These are phyloP conservation scores for Graptemys geographica DNA, from an alignment of 2,797 vertebrate species.

Conservation along the genomic window DNA sequence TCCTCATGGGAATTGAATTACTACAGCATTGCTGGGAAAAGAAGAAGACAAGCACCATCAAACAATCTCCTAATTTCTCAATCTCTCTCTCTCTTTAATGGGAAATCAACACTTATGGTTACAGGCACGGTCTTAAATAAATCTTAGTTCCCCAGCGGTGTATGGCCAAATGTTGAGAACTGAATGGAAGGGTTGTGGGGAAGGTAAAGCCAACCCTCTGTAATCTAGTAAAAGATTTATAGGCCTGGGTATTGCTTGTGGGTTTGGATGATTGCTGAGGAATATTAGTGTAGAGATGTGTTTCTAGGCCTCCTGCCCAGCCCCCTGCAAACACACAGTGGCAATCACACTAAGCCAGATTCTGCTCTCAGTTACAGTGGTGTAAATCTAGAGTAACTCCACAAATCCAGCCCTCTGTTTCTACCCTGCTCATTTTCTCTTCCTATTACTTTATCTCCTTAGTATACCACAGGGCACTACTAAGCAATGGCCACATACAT, in stretches of 20 bases:
- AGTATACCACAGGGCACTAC: background rate
- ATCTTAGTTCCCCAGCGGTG: background rate
- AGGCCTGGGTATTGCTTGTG: slow-evolving; percentile 50
- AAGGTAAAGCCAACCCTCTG: slow-evolving; percentile 15
- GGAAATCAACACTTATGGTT: background rate
- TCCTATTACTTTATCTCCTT: background rate
- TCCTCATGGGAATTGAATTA: background rate
- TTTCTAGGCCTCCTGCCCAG: background rate
- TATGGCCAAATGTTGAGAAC: background rate
- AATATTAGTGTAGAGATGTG: background rate
- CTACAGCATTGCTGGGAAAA: background rate
- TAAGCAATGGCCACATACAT: background rate
- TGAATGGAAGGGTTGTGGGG: background rate
- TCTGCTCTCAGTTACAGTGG: slow-evolving; percentile 20
- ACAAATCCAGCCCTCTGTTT: background rate
- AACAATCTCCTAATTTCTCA: background rate
- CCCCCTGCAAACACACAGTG: background rate
- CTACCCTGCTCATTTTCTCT: background rate
- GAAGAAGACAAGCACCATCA: background rate
- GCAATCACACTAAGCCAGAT: background rate
- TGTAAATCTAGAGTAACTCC: slow-evolving; percentile 41
- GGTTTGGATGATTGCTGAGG: slow-evolving; percentile 36
- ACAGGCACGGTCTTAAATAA: background rate
- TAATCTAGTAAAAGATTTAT: background rate
- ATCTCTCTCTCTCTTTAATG: background rate